phyloP scores from a whole-genome alignment of 2,797 vertebrate species.

The Melanogrammus aeglefinus region DNA sequence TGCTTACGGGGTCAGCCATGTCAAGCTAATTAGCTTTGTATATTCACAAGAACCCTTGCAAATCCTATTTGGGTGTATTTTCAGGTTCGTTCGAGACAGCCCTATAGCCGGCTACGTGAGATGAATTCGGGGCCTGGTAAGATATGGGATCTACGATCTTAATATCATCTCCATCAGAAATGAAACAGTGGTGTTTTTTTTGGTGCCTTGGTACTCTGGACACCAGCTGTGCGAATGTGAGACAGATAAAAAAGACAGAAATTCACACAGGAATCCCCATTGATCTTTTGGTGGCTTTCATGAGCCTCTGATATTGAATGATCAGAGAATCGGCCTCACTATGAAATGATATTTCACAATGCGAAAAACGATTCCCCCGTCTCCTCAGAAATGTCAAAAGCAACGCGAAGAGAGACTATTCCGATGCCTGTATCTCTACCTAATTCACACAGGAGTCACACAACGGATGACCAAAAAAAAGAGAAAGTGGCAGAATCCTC shows the following conservation, averaged over 20 bases:
- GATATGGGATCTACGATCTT: slow-evolving; percentile 41
- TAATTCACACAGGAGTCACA: slow-evolving; percentile 67
- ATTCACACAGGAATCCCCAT: slow-evolving; percentile 62
- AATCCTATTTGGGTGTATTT: slow-evolving; percentile 40
- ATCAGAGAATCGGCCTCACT: slow-evolving; percentile 63
- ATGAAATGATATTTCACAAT: slow-evolving; percentile 62
- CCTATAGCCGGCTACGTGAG: slow-evolving; percentile 26
- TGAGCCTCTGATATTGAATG: slow-evolving; percentile 60
- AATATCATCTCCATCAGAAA: slow-evolving; percentile 34
- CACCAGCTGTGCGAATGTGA: slow-evolving; percentile 50
- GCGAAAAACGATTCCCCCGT: slow-evolving; percentile 60
- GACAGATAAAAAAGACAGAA: slow-evolving; percentile 47
- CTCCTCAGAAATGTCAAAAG: slow-evolving; percentile 56
- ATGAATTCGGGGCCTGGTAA: slow-evolving; percentile 14
- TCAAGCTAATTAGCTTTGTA: slow-evolving; percentile 55
- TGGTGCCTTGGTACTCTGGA: slow-evolving; percentile 42
- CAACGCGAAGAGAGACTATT: slow-evolving; percentile 68
- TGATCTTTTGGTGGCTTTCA: slow-evolving; percentile 63
- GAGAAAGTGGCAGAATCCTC: slow-evolving; percentile 54
- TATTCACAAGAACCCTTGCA: slow-evolving; percentile 28
- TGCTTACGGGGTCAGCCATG: slow-evolving; percentile 40
- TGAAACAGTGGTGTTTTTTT: slow-evolving; percentile 28
- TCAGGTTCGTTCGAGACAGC: slow-evolving; percentile 39
- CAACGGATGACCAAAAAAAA: slow-evolving; percentile 67
- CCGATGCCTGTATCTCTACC: slow-evolving; percentile 68